Base-by-base conservation (phyloP, 2,113 vertebrate species). In the Electrona antarctica region DNA sequence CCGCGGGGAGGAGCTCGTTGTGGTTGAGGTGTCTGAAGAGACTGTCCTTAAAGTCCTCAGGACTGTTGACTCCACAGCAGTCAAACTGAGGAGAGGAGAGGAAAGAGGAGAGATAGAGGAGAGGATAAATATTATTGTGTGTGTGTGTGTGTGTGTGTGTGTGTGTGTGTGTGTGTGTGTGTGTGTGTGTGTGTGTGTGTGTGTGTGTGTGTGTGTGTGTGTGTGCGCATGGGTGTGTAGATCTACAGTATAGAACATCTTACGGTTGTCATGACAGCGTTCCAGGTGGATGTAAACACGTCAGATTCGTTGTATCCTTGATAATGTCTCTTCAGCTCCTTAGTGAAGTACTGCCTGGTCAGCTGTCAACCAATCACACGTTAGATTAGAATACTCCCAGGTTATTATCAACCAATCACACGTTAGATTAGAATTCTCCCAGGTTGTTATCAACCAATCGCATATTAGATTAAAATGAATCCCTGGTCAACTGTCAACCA, bases 241-340 rank as follows among this genome's bases (percentile, higher is more conserved):
- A 60, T 15, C 62, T 28, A 13, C 13, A 29, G n/a, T 28, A 13
- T 45, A 29, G n/a, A 11, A 45, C 59, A 63, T 89, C 95, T 95
- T 91, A 98, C 97, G 13, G 96, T 97, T 86, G 92, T 95, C 97
- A 99, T 99, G 79, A 98, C 94, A 0, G 96, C 96, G 62, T 98
- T 98, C 96, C 96, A 97, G 58, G 95, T 96, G 73, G 94, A 92
- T 3, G 96, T 96, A 89, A 97, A 99, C 85, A 95, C 86, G 0
- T 98, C 95, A 0, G 94, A 96, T 85, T 95, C 93, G 0, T 98
- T 98, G 87, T 94, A 92, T 81, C 96, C 95, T 77, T 94, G 92
- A 83, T 98, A 98, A 77, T 96, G 95, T 52, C 92, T 94, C 92
- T 93, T 95, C 84, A 99, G 90, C 78, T 98, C 96, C 87, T 96